Percentiles rank a stretch among this genome's conserved stretches.
phyloP scores from a whole-genome alignment of 2,797 vertebrate genomes.

The Falco cherrug region DNA sequence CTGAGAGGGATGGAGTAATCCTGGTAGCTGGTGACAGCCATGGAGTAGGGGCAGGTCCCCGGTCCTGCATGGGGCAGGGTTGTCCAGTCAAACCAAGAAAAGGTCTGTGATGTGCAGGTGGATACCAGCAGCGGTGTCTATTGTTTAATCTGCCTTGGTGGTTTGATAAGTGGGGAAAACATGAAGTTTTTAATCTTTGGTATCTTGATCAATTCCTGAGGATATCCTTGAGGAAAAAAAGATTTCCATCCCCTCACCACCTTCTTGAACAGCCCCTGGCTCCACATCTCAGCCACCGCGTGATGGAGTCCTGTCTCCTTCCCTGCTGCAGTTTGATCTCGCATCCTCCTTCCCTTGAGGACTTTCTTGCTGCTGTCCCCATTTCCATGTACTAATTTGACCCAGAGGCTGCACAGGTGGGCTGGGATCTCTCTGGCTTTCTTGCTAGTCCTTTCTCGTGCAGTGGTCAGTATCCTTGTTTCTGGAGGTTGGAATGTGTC shows the following conservation, averaged over 20 bases:
- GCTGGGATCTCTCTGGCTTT: background rate
- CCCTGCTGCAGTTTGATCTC: background rate
- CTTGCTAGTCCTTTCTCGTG: background rate
- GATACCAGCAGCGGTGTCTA: background rate
- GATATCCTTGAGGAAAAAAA: background rate
- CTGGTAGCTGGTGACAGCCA: background rate
- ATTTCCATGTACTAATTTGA: background rate
- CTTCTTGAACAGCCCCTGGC: background rate
- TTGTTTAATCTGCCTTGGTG: background rate
- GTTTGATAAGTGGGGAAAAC: background rate
- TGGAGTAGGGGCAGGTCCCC: background rate
- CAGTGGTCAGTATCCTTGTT: background rate
- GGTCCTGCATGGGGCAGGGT: background rate
- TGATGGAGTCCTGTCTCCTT: conserved; percentile 1
- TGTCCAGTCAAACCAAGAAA: background rate
- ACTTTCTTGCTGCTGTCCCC: conserved; percentile 27
- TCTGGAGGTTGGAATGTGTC: background rate
- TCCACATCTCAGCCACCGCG: accelerated
- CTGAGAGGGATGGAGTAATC: background rate
- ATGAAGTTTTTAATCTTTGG: background rate
- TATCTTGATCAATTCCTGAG: background rate
- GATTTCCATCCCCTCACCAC: background rate
- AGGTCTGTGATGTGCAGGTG: background rate
- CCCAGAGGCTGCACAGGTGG: background rate
- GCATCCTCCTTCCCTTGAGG: conserved; percentile 18